These are phyloP conservation scores for Nylanderia fulva DNA, from an alignment of 1,140 invertebrate genomes.

Conservation along the genomic window DNA sequence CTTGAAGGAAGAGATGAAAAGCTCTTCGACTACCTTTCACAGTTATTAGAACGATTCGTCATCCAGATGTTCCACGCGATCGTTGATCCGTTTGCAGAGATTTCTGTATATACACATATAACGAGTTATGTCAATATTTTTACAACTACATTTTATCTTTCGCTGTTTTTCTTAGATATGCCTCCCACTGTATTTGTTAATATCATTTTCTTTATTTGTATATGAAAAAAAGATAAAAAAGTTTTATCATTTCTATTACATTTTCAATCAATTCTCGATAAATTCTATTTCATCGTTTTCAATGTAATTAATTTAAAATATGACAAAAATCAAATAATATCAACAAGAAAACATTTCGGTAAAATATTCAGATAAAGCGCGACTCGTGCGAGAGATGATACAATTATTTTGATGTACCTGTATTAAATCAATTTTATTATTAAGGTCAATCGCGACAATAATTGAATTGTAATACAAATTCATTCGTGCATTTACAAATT, in stretches of 20 bases:
- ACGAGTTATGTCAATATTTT: slow-evolving; percentile 32
- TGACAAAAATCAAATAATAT: neutral
- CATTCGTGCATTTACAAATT: neutral
- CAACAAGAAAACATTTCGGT: neutral
- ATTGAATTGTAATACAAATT: slow-evolving; percentile 14
- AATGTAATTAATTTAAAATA: slow-evolving; percentile 11
- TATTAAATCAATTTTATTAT: slow-evolving; percentile 6
- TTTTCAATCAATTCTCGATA: too few relatives aligned
- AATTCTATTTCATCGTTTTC: neutral
- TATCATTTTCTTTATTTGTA: neutral
- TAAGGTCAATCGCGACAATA: neutral
- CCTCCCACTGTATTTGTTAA: neutral
- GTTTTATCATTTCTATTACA: too few relatives aligned
- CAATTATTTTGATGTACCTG: neutral
- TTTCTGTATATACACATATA: neutral
- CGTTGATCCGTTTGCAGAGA: slow-evolving; percentile 3
- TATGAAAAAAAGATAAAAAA: neutral
- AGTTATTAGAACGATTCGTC: slow-evolving; percentile 72
- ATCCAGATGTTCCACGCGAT: slow-evolving; percentile 31
- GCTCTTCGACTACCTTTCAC: slow-evolving; percentile 34
- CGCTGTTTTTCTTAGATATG: neutral
- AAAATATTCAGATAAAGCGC: neutral
- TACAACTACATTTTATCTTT: neutral
- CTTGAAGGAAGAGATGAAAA: slow-evolving; percentile 35
- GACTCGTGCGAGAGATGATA: neutral